These are phyloP conservation scores for Parthenolecanium corni DNA, from an alignment of 2,888 invertebrate species.

Conservation along the genomic window DNA sequence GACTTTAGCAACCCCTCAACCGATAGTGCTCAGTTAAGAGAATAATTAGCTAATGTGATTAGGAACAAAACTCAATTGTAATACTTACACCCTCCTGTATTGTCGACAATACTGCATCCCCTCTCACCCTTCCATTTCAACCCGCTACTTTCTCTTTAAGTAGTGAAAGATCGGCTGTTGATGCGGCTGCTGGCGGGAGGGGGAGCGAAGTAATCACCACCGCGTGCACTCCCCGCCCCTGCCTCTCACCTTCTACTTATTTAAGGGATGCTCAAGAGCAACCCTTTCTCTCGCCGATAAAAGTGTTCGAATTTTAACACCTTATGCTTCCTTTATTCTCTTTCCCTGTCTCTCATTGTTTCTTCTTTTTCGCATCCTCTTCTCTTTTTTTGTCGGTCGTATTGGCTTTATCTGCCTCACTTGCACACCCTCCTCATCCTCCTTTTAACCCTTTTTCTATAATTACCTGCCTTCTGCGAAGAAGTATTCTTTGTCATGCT, in stretches of 20 bases:
- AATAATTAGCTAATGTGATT: slow-evolving; percentile 30
- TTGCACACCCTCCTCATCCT: background rate
- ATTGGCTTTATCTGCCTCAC: no score
- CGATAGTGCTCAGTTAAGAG: slow-evolving; percentile 28
- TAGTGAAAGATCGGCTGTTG: background rate
- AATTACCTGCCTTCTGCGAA: slow-evolving; percentile 24
- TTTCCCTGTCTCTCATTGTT: background rate
- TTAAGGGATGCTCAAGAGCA: slow-evolving; percentile 26
- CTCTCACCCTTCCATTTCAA: background rate
- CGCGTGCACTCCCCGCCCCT: no score
- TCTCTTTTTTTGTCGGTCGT: no score
- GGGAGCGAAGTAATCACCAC: slow-evolving; percentile 10
- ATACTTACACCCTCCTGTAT: slow-evolving; percentile 25
- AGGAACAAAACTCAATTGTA: slow-evolving; percentile 29
- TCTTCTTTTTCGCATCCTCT: no score
- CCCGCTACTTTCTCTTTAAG: slow-evolving; percentile 23
- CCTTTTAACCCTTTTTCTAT: slow-evolving; percentile 24
- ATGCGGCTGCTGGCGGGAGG: background rate
- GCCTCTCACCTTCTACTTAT: background rate
- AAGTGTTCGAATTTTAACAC: slow-evolving; percentile 29
- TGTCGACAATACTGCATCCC: no score
- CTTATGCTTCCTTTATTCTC: slow-evolving; percentile 29
- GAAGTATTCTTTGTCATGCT: slow-evolving; percentile 28
- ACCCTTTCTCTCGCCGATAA: slow-evolving; percentile 28
- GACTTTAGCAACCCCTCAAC: slow-evolving; percentile 1